phyloP scores from a whole-genome alignment of 2,888 invertebrate genomes.

The Macrosoma leucophasiata region DNA sequence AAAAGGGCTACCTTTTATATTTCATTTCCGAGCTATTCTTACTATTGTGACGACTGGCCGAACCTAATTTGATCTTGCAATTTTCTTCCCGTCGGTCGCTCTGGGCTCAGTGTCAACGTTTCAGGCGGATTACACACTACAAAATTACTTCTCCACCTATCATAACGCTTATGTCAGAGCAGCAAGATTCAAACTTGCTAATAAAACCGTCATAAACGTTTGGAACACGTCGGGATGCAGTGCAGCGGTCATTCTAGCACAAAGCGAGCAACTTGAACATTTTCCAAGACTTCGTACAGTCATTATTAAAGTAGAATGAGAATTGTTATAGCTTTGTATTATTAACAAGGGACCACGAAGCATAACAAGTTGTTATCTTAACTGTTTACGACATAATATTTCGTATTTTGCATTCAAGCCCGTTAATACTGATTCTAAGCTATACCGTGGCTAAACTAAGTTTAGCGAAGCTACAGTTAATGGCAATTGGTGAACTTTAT shows the following conservation, averaged over 20 bases:
- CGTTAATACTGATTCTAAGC: too few species aligned
- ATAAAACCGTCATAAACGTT: too few species aligned
- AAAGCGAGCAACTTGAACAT: slow-evolving; percentile 50
- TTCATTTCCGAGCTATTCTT: slow-evolving; percentile 50
- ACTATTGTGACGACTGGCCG: slow-evolving; percentile 52
- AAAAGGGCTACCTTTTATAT: slow-evolving; percentile 32
- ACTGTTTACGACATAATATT: slow-evolving; percentile 22
- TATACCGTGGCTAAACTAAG: too few species aligned
- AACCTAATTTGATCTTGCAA: slow-evolving; percentile 67
- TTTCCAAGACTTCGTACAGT: slow-evolving; percentile 54
- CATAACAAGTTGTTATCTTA: slow-evolving; percentile 27
- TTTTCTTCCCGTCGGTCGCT: slow-evolving; percentile 52
- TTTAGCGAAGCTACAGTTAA: too few species aligned
- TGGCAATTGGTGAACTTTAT: too few species aligned
- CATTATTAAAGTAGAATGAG: slow-evolving; percentile 59
- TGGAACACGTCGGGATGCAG: slow-evolving; percentile 40
- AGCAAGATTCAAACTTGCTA: slow-evolving; percentile 31
- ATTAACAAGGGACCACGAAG: slow-evolving; percentile 37
- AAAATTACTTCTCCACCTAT: slow-evolving; percentile 27
- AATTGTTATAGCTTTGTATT: slow-evolving; percentile 51
- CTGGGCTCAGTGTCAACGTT: slow-evolving; percentile 65
- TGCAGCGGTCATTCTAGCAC: slow-evolving; percentile 57
- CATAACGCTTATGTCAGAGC: slow-evolving; percentile 17
- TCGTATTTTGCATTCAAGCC: slow-evolving; percentile 7
- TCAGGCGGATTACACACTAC: slow-evolving; percentile 59